Conservation (phyloP, 2,113 vertebrate species). For the Oreochromis spilurus region DNA sequence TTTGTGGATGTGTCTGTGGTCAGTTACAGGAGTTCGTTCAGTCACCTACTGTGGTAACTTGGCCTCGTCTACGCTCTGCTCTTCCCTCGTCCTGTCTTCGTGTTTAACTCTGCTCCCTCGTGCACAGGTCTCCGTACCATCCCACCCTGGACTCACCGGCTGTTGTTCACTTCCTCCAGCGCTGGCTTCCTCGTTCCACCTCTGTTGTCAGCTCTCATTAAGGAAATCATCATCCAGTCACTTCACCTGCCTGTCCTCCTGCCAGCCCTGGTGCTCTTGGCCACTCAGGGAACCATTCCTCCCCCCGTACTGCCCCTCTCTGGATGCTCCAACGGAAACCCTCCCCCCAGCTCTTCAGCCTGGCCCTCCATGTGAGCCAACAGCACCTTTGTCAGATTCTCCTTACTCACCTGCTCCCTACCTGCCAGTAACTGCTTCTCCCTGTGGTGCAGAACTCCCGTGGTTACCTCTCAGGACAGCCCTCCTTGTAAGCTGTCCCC, state of each 20-base stretch:
- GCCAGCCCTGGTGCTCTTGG: rapidly evolving
- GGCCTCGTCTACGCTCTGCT: not conserved
- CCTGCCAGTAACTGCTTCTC: rapidly evolving
- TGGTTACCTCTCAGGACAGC: not conserved
- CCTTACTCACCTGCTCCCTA: not conserved
- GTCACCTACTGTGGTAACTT: not conserved
- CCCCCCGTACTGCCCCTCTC: not conserved
- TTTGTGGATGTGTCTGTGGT: not conserved
- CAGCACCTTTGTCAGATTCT: not conserved
- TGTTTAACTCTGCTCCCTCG: not conserved
- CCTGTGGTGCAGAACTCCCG: not conserved
- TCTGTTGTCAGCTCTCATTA: not conserved
- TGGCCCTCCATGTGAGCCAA: not conserved
- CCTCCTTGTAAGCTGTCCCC: not conserved
- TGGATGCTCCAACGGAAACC: not conserved
- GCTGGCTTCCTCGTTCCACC: rapidly evolving
- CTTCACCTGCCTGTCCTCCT: not conserved
- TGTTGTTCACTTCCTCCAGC: not conserved
- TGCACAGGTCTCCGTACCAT: not conserved
- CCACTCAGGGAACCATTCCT: not conserved
- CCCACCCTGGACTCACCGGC: not conserved
- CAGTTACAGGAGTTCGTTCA: not conserved
- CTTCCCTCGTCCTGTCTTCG: not conserved
- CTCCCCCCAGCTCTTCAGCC: not conserved
- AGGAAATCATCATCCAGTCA: not conserved